Percentiles rank a stretch among this genome's conserved stretches.
phyloP scores from a whole-genome alignment of 2,888 invertebrate species.

The Drosophila subquinaria region DNA sequence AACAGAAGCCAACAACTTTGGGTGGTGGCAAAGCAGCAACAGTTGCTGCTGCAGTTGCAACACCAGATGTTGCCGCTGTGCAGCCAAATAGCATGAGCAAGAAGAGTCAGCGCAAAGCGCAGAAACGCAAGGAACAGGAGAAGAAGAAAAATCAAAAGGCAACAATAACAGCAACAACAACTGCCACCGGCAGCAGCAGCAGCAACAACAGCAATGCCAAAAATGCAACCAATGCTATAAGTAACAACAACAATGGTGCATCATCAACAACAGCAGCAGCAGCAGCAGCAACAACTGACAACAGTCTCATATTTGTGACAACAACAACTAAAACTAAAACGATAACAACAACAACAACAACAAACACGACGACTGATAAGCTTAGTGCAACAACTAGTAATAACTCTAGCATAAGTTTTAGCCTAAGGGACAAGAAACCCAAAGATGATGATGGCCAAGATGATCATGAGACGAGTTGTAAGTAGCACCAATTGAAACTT shows the following conservation, averaged over 20 bases:
- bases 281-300: conserved; percentile 31
- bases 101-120: conserved; percentile 68
- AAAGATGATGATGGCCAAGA: conserved; percentile 42
- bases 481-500: conserved; percentile 10
- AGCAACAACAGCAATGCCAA: conserved; percentile 38
- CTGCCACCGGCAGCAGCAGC: conserved; percentile 9
- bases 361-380: conserved; percentile 77
- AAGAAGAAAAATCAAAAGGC: conserved; percentile 77
- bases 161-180: conserved; percentile 34
- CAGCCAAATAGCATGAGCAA: conserved; percentile 34
- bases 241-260: conserved; percentile 31
- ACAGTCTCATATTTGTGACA: conserved; percentile 46
- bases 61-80: conserved; percentile 18
- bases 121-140: conserved; percentile 78
- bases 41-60: conserved; percentile 19
- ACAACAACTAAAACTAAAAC: conserved; percentile 49
- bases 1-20: conserved; percentile 12
- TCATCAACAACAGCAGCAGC: conserved; percentile 6
- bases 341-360: conserved; percentile 44
- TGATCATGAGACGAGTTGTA: conserved; percentile 28
- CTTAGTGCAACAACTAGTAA: conserved; percentile 80
- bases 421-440: conserved; percentile 69
- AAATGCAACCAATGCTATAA: conserved; percentile 36
- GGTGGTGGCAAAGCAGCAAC: conserved; percentile 6
- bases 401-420: conserved; percentile 78